Evolutionary conservation across 2,797 vertebrate species (phyloP), one percentile per base, ranked within the genome.

Genomic region (Rhinichthys osculus): DNA sequence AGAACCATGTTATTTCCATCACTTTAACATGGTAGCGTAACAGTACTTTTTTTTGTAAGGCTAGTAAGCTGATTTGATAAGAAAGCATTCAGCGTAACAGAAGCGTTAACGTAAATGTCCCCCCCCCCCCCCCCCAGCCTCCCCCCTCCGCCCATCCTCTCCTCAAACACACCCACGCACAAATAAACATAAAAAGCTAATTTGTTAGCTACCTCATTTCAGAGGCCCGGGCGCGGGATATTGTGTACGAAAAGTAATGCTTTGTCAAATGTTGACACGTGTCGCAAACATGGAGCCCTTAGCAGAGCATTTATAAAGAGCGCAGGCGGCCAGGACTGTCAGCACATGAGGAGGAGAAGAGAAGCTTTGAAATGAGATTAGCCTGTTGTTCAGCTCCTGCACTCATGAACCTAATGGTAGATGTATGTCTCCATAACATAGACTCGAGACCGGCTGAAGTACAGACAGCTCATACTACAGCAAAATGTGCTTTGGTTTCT

Each of bases 171-270:
- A 93, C 94, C 93, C 94, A 93, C 94, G 89, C 92, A 78, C 93
- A 94, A 95, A 95, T 94, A 95, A 95, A 95, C 93, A 94, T 94
- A 94, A 95, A 95, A 95, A 92, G 94, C 93, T 95, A 92, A 95
- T 95, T 95, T 94, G 94, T 95, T 95, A 94, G 93, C 92, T 86
- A 88, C 89, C 92, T 93, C 93, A 91, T 95, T 95, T 94, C 90
- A 83, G 77, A 93, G 92, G 91, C 92, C 88, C 91, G 91, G 91
- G 92, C 90, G 90, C 89, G 92, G 93, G 94, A 93, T 92, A 94
- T 93, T 92, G 93, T 93, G 90, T 84, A 84, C 84, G 91, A 70
- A 87, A 91, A 93, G 91, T 91, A 93, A 93, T 93, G 94, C 94
- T 95, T 94, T 94, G 94, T 95, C 95, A 94, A 95, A 95, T 91